These are phyloP conservation scores for Crax fasciolata DNA, from an alignment of 2,797 vertebrate species.

Conservation along the genomic window DNA sequence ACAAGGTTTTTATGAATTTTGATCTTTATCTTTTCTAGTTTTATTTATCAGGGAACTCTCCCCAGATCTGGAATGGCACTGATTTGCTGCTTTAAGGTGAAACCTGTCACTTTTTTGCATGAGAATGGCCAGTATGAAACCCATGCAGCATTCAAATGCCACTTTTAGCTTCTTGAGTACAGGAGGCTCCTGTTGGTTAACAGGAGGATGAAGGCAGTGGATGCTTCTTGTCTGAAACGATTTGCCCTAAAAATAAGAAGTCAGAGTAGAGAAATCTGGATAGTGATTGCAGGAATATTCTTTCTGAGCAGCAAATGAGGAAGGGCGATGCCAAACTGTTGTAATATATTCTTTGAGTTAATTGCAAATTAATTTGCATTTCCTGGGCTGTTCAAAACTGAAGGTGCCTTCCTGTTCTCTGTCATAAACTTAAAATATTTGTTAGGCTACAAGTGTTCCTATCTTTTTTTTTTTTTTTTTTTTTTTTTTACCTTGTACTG, in stretches of 20 bases:
- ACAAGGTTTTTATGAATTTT: not conserved
- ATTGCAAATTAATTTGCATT: not conserved
- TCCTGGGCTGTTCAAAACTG: not conserved
- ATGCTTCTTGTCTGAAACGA: not conserved
- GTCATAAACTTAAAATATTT: not conserved
- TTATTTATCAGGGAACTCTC: not conserved
- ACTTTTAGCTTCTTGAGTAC: not conserved
- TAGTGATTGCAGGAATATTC: not conserved
- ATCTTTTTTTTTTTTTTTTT: not conserved
- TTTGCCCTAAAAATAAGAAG: not conserved
- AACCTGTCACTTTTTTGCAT: not conserved
- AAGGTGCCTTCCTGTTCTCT: not conserved
- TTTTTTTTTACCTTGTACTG: not conserved
- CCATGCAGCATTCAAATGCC: not conserved
- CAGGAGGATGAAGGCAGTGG: not conserved
- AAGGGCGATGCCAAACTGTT: not conserved
- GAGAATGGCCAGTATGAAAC: not conserved
- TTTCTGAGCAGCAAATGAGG: not conserved
- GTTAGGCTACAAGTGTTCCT: not conserved
- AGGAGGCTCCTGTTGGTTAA: not conserved
- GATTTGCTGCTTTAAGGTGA: not conserved
- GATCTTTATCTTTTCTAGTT: not conserved
- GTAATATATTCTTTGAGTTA: not conserved
- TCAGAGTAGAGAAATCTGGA: not conserved
- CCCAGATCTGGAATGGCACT: not conserved